Base-by-base conservation (phyloP, 2,113 vertebrate genomes). In the Aramus guarauna region DNA sequence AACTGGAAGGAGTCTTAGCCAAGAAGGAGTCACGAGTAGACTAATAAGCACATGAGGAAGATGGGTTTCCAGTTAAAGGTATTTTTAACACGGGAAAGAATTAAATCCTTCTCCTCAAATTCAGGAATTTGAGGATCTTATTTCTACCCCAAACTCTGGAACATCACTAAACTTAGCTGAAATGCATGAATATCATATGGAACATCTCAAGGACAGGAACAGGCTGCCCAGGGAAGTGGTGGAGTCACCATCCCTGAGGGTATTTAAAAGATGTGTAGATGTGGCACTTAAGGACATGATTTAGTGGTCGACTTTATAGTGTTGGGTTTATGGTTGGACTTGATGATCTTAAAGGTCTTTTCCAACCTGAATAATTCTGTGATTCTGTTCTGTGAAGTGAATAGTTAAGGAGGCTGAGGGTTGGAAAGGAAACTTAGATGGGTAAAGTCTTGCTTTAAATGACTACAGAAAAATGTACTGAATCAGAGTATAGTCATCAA, bases 1-100 rank as follows among this genome's bases (percentile, higher is more conserved):
- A 45, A 56, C 30, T 94, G 77, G 92, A 84, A 93, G 69, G 81
- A 94, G 60, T 14, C 23, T 62, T 24, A 43, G 95, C 94, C 95
- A 93, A 85, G 80, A n/a, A 89, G 43, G 87, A 93, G 77, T 63
- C 9, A 20, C 19, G 13, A 39, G 74, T 21, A 90, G 69, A 48
- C 66, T 93, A 85, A 71, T 90, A 75, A 93, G 66, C 64, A 85
- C 64, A 30, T 0, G 3, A 47, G 60, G 67, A 86, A 74, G 89
- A 72, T 84, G 81, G 29, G 27, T n/a, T 94, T 93, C 53, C 52
- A 63, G 26, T 71, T 37, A 45, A 32, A 94, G 82, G 56, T 45
- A 36, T 85, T 85, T 90, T 63, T 74, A 84, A 50, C 24, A 50
- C 1, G 27, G 69, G 24, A 47, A 91, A 63, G 23, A 58, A 36